phyloP scores from a whole-genome alignment of 2,113 vertebrate genomes.

The Carassius carassius region DNA sequence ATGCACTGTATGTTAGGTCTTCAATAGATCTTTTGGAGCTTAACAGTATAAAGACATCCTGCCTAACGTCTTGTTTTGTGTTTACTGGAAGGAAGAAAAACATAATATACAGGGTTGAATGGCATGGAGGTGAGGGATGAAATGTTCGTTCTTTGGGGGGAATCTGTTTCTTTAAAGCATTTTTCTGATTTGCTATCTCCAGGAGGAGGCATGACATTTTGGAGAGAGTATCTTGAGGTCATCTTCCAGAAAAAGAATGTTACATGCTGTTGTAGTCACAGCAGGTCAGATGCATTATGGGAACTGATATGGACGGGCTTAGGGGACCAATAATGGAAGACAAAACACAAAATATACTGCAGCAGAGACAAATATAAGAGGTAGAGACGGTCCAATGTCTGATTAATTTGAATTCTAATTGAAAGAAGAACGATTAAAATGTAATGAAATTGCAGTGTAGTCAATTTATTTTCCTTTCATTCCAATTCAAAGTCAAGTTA shows the following conservation, averaged over 20 bases:
- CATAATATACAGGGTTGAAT: too few species aligned
- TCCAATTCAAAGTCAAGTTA: neutral
- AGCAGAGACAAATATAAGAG: neutral
- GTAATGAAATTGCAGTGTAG: neutral
- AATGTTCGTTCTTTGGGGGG: too few species aligned
- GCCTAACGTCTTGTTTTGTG: too few species aligned
- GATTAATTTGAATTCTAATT: neutral
- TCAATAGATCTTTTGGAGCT: neutral
- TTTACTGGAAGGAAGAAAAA: too few species aligned
- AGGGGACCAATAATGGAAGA: neutral
- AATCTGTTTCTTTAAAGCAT: too few species aligned
- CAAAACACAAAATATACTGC: neutral
- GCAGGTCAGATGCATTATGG: neutral
- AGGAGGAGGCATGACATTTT: conserved; percentile 20
- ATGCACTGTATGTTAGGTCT: neutral
- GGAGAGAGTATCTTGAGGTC: neutral
- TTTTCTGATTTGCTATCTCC: neutral
- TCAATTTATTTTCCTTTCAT: neutral
- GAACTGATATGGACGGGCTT: neutral
- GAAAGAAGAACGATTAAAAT: neutral
- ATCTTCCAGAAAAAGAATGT: conserved; percentile 14
- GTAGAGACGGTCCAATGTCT: neutral
- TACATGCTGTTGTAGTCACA: conserved; percentile 12
- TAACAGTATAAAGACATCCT: too few species aligned
- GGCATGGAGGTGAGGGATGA: too few species aligned